Evolutionary conservation across 2,888 invertebrate genomes (phyloP), one percentile per base, ranked within the genome.

Genomic region (Acronicta leporina): DNA sequence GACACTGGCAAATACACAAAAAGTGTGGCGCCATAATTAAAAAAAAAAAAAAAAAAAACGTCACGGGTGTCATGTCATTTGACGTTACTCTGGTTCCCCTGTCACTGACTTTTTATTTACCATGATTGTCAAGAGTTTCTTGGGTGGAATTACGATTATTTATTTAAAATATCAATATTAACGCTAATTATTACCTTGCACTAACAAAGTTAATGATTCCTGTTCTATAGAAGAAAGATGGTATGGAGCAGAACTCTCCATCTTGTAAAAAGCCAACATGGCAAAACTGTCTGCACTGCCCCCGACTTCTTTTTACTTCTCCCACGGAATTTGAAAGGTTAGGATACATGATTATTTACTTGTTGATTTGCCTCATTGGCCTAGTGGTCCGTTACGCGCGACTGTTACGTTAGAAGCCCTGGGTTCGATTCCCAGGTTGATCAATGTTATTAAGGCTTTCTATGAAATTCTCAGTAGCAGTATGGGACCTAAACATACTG

Each of bases 241-340:
- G 84, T 93, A 94, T 94, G 94, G 94, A 93, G 92, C 86, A 92
- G 86, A 92, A 90, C 81, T 83, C 86, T 70, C 78, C 75, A 75
- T 63, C 82, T 66, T 83, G 77, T 83, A 87, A 85, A 72, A 90
- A 87, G 89, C 93, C 94, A 80, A 87, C 91, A 77, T 96, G 96
- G 96, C 95, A 96, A 85, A 94, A 95, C 74, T 96, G 96, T 87
- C 90, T 95, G 73, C 96, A 96, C 87, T 96, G 96, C 83, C 95
- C 95, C 63, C 94, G 94, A 79, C 89, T 95, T 82, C 87, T 95
- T 70, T 96, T 96, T 84, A 94, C 92, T 81, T 90, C 89, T 75
- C 87, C 95, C 72, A 89, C 94, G 75, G 96, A 96, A 83, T 96
- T 96, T 84, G 95, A 95, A 86, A 95, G 94, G 96, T 96, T 89